Conservation (phyloP, 1,140 invertebrate species). For the Drosophila watanabei region DNA sequence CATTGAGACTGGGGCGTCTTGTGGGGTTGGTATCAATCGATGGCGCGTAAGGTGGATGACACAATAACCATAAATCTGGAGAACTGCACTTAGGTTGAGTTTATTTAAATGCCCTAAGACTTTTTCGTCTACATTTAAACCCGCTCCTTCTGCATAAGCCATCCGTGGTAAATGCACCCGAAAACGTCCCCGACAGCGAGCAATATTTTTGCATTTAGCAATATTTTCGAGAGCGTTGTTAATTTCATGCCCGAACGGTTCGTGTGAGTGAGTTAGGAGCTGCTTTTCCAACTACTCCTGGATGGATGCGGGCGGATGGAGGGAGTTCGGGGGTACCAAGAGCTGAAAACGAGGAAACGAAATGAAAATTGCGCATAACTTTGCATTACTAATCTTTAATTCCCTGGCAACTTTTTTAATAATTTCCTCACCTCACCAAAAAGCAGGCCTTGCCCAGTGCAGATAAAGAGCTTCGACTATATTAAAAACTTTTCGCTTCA, state of each 20-base stretch:
- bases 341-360: conserved; percentile 31
- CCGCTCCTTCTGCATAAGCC: not conserved
- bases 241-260: conserved; percentile 74
- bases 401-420: conserved; percentile 69
- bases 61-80: conserved; percentile 66
- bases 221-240: conserved; percentile 78
- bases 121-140: conserved; percentile 30
- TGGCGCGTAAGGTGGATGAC: conserved; percentile 16
- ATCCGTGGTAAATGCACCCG: conserved; percentile 8
- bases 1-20: not conserved
- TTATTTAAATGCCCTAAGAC: conserved; percentile 68
- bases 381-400: conserved; percentile 76
- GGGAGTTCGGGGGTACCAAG: not conserved
- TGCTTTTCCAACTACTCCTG: conserved; percentile 19
- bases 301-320: not conserved
- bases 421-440: conserved; percentile 59
- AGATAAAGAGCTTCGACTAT: conserved; percentile 78
- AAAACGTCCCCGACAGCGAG: conserved; percentile 42
- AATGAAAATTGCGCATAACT: conserved; percentile 71
- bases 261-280: conserved; percentile 43
- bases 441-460: conserved; percentile 28
- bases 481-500: conserved; percentile 75
- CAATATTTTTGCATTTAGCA: conserved; percentile 79
- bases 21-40: conserved; percentile 38
- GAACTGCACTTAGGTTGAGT: conserved; percentile 45